A percentile compares a stretch with the other conserved stretches of the same genome.
These are phyloP conservation scores for Nematostella vectensis DNA, from an alignment of 92 coral and sea anemone species.

Conservation along the genomic window DNA sequence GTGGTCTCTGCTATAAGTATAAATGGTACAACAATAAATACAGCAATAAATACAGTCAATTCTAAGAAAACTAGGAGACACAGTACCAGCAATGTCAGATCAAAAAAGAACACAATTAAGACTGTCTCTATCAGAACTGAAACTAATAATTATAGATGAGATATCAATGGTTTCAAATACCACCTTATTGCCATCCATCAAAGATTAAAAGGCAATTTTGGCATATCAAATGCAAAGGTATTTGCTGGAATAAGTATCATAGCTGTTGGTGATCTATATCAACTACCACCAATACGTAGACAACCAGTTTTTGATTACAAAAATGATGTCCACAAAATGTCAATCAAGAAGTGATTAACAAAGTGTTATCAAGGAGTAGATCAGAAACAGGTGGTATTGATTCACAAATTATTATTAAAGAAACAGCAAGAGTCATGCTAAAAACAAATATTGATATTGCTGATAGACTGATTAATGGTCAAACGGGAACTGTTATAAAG, in stretches of 20 bases:
- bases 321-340: slow-evolving; percentile 46
- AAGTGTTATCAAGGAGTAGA: slow-evolving; percentile 38
- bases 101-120: slow-evolving; percentile 39
- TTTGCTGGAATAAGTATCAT: slow-evolving; percentile 42
- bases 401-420: slow-evolving; percentile 36
- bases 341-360: slow-evolving; percentile 42
- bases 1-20: slow-evolving; percentile 27
- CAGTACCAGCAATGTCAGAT: slow-evolving; percentile 30
- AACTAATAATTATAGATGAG: slow-evolving; percentile 42
- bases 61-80: slow-evolving; percentile 17
- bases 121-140: slow-evolving; percentile 26
- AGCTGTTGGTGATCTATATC: slow-evolving; percentile 43
- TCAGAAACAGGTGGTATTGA: slow-evolving; percentile 70
- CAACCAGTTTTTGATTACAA: slow-evolving; percentile 47
- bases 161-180: slow-evolving; percentile 44
- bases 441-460: slow-evolving; percentile 34
- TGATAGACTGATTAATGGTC: slow-evolving; percentile 63
- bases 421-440: slow-evolving; percentile 55
- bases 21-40: slow-evolving; percentile 24
- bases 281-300: slow-evolving; percentile 49
- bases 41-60: slow-evolving; percentile 25
- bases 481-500: slow-evolving; percentile 46
- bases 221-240: slow-evolving; percentile 14
- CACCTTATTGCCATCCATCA: slow-evolving; percentile 39
- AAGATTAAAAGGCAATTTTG: slow-evolving; percentile 37